Base-by-base conservation (phyloP, 2,888 invertebrate genomes). In the Nemapogon koenigi region DNA sequence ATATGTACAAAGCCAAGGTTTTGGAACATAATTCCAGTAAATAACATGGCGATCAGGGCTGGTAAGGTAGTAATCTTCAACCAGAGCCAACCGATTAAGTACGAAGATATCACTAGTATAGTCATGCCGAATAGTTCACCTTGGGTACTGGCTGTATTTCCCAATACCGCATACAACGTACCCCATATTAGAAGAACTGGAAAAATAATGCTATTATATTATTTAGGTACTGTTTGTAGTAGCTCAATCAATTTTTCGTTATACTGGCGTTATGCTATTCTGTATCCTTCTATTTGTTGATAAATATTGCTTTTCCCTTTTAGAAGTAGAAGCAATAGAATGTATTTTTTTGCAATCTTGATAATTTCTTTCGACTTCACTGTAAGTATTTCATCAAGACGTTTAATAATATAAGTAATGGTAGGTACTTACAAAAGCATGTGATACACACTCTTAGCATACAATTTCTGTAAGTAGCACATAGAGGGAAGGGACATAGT, bases 41-140 rank as follows among this genome's bases (percentile, higher is more conserved):
- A 62, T 26, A 91, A 68, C 88, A 91, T 90, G 15, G 89, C 91
- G 47, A 90, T 86, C 1, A 90, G 72, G 1, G 89, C 86, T 29
- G 91, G 90, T 40, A 91, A 59, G 1, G 87, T 87, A 3, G 88
- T 83, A 16, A 88, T 59, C 46, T 85, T 84, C 42, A 88, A 67
- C 55, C 88, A 65, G 36, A 75, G 41, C 86, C 88, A 89, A 28
- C 90, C 90, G 10, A 87, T 83, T 52, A 89, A 81, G 60, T 89
- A 85, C 14, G 89, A 86, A n/a, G 81, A 75, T 38, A 89, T 82
- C 42, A 84, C 81, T 25, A 90, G 65, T 2, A 86, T 50, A 2
- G 87, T 81, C 52, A 90, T 75, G 45, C 86, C 83, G 42, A 88
- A 84, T 2, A 90, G 65, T 48, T 85, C 84, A 22, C 88, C 88